Percentiles rank a stretch among this genome's conserved stretches.
Conservation (phyloP, 2,113 vertebrate species). For the Plecturocebus donacophilus region DNA sequence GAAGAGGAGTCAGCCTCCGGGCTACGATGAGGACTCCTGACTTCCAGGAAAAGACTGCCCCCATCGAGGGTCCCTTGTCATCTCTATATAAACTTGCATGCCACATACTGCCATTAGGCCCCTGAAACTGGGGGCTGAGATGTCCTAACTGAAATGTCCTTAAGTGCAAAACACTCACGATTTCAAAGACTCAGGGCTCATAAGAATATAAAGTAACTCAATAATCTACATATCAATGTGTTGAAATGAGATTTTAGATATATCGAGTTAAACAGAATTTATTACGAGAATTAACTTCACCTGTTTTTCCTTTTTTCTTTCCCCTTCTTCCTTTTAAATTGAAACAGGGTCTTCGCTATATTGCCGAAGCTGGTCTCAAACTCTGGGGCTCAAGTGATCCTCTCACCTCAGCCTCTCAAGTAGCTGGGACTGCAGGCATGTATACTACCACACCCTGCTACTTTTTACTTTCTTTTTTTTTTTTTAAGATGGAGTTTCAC, state of each 20-base stretch:
- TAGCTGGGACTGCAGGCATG: background rate
- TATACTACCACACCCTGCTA: background rate
- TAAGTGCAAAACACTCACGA: too few relatives aligned
- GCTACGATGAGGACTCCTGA: background rate
- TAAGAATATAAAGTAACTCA: background rate
- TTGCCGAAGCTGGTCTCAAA: background rate
- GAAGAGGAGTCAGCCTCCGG: background rate
- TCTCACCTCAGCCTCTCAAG: background rate
- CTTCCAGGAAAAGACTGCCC: background rate
- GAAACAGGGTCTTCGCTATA: background rate
- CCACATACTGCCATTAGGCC: background rate
- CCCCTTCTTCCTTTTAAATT: too few relatives aligned
- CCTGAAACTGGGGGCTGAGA: background rate
- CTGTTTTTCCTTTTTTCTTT: background rate
- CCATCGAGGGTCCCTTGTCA: background rate
- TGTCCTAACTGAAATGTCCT: background rate
- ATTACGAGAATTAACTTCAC: background rate
- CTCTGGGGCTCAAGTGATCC: background rate
- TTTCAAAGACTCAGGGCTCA: background rate
- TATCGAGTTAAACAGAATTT: accelerated
- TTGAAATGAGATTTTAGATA: background rate
- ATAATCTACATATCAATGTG: too few relatives aligned
- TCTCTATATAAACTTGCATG: background rate
- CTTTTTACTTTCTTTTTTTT: background rate
- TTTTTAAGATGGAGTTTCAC: too few relatives aligned